Percentiles rank a stretch among this genome's conserved stretches.
Conservation (phyloP, 2,113 vertebrate species). For the Ailuropoda melanoleuca region DNA sequence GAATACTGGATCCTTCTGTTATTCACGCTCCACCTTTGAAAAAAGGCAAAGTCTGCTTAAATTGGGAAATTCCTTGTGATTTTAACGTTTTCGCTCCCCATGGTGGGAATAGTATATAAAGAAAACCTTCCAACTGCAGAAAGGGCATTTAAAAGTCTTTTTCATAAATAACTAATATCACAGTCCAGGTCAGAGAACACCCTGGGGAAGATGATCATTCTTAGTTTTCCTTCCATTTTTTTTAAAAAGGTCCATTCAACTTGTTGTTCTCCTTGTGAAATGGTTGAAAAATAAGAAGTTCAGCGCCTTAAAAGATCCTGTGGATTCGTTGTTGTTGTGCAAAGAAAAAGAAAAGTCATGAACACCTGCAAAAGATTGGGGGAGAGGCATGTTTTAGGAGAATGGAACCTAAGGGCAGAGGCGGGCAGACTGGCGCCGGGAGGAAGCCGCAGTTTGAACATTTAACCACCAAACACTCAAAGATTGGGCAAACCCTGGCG, state of each 20-base stretch:
- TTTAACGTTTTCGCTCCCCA: conserved; percentile 88
- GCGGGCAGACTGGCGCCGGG: conserved; percentile 97
- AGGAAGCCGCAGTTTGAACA: conserved; percentile 98
- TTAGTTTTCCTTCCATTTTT: conserved; percentile 73
- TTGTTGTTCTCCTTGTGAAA: conserved; percentile 81
- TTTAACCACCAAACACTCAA: conserved; percentile 97
- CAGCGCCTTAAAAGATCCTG: conserved; percentile 87
- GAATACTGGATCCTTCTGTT: conserved; percentile 92
- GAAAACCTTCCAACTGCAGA: conserved; percentile 96
- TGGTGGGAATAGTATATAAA: conserved; percentile 92
- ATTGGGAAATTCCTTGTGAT: conserved; percentile 88
- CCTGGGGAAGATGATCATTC: conserved; percentile 90
- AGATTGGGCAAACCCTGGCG: conserved; percentile 94
- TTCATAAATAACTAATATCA: conserved; percentile 97
- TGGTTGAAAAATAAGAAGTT: conserved; percentile 85
- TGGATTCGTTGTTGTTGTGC: conserved; percentile 82
- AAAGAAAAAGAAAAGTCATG: conserved; percentile 85
- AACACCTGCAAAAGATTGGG: conserved; percentile 99
- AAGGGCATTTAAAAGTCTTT: conserved; percentile 95
- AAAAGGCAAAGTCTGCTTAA: conserved; percentile 94
- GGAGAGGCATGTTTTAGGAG: conserved; percentile 93
- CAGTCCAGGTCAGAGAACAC: conserved; percentile 90
- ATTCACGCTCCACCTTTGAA: conserved; percentile 96
- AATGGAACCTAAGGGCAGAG: conserved; percentile 93
- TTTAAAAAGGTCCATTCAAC: conserved; percentile 80